Percentiles rank a stretch among this genome's conserved stretches.
phyloP scores from a whole-genome alignment of 2,888 invertebrate genomes.

The Amiota mariae region DNA sequence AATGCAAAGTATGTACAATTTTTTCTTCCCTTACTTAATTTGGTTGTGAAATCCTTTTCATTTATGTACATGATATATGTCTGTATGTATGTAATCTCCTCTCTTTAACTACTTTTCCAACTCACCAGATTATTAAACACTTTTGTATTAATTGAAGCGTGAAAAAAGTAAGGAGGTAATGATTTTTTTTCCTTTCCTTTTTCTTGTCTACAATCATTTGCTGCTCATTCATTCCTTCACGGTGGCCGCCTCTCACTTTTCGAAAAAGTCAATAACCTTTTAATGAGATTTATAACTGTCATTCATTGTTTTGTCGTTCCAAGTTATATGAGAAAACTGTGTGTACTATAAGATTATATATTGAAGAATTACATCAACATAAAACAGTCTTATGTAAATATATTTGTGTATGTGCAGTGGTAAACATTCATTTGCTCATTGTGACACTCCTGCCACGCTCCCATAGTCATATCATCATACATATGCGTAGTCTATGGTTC shows the following conservation, averaged over 20 bases:
- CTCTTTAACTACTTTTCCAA: conserved; percentile 18
- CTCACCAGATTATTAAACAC: conserved; percentile 53
- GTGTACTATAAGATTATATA: conserved; percentile 50
- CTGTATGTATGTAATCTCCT: conserved; percentile 1
- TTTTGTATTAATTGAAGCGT: conserved; percentile 67
- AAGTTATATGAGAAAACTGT: conserved; percentile 4
- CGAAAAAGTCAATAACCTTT: conserved; percentile 62
- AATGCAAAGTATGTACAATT: conserved; percentile 24
- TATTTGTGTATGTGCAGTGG: background rate
- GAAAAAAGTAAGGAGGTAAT: conserved; percentile 50
- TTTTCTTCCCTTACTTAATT: conserved; percentile 6
- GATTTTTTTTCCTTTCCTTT: conserved; percentile 31
- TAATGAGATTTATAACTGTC: conserved; percentile 66
- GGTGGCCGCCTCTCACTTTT: conserved; percentile 26
- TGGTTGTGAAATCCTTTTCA: background rate
- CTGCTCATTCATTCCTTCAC: conserved; percentile 30
- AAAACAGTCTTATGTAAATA: conserved; percentile 44
- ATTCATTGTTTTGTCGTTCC: conserved; percentile 36
- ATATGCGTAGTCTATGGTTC: too few species aligned
- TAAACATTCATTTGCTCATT: conserved; percentile 3
- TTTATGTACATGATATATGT: background rate
- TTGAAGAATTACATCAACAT: conserved; percentile 59
- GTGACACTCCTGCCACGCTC: background rate
- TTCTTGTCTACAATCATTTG: conserved; percentile 10
- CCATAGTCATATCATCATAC: too few species aligned